Base-by-base conservation (phyloP, 2,888 invertebrate genomes). In the Leucophenga montana region DNA sequence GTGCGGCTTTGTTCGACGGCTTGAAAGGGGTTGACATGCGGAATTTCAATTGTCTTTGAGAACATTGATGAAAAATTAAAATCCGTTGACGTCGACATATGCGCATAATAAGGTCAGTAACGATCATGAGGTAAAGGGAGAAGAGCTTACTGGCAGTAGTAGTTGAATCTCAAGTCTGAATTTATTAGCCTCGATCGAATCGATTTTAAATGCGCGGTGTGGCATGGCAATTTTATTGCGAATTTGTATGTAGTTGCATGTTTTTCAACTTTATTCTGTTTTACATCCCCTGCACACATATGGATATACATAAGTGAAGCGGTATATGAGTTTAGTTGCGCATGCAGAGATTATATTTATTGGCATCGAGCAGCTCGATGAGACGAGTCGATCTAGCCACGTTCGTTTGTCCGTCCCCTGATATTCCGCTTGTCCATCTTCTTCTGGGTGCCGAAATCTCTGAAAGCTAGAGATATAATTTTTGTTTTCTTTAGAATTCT, bases 11-110 rank as follows among this genome's bases (percentile, higher is more conserved):
- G n/a, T 50, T n/a, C 1, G 3, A 16, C 16, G 6, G 50, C 8
- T 50, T 50, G 50, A 50, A 46, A 48, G 62, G 62, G 62, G 46
- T 48, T 64, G 62, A 64, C 62, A 64, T 33, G 62, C 62, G 62
- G 62, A 22, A 46, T 64, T 64, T 64, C 62, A 64, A 64, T 64
- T 64, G 62, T 64, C 46, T 64, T 39, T 39, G 39, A 3, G 39
- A 39, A 8, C 22, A 48, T 27, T 50, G 18, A n/a, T 18, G 50
- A 50, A 50, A 50, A 50, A 16, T 50, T 16, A 50, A 50, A 39
- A 39, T 39, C 39, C 8, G 39, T 50, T 6, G 50, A 8, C 50
- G n/a, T 50, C 50, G 13, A 18, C 50, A 50, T 16, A 50, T 50
- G 50, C 50, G 50, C 50, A 50, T 1, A 16, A 50, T 14, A 50